Evolutionary conservation across 2,888 invertebrate genomes (phyloP).

Genomic region (Malthinus flaveolus): DNA sequence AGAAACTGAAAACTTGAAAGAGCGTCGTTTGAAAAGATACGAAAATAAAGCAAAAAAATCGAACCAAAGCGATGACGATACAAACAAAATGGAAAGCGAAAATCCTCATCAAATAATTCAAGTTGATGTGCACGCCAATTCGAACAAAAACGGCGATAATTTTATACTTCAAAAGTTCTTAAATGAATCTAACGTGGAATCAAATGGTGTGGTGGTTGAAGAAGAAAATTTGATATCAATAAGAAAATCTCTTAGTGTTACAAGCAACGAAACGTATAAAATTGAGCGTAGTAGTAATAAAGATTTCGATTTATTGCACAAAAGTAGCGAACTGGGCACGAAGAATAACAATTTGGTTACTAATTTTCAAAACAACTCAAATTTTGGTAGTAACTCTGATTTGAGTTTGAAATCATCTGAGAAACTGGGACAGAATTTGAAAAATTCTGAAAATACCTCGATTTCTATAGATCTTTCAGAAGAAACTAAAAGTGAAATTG

Average conservation of each 20-base stretch:
- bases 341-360: background rate
- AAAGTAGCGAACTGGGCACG: background rate
- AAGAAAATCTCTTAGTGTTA: conserved; percentile 1
- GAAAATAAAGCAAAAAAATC: conserved; percentile 3
- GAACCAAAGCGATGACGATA: conserved; percentile 13
- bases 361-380: background rate
- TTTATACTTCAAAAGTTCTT: conserved; percentile 44
- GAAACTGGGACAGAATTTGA: background rate
- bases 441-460: background rate
- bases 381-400: background rate
- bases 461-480: background rate
- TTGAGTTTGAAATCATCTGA: background rate
- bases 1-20: background rate
- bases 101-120: conserved; percentile 6
- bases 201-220: background rate
- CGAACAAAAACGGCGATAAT: conserved; percentile 16
- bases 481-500: conserved; percentile 10
- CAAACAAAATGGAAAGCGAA: conserved; percentile 11
- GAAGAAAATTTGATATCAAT: background rate
- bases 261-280: conserved; percentile 27
- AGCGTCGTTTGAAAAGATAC: background rate
- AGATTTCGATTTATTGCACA: background rate
- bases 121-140: conserved; percentile 22
- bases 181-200: conserved; percentile 14
- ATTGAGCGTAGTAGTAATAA: background rate